Percentiles rank a stretch among this genome's conserved stretches.
These are phyloP conservation scores for Phyllotis vaccarum DNA, from an alignment of 2,797 vertebrate genomes.

Conservation along the genomic window DNA sequence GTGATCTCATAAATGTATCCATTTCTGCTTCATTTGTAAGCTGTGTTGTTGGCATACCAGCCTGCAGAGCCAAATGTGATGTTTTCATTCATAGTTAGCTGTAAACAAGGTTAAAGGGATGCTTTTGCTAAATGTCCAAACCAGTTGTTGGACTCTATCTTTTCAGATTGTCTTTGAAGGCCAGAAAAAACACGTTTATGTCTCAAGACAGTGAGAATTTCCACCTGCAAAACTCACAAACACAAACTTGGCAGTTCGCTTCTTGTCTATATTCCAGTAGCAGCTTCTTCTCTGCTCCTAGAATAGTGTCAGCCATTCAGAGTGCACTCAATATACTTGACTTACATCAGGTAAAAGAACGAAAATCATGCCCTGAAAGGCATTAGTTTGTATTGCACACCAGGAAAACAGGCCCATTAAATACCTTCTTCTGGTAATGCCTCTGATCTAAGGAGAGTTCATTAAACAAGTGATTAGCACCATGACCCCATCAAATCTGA, in stretches of 20 bases:
- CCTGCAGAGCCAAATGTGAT: neutral
- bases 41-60: neutral
- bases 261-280: neutral
- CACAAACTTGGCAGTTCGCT: neutral
- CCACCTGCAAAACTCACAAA: neutral
- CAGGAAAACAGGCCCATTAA: slow-evolving; percentile 49
- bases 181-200: neutral
- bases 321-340: neutral
- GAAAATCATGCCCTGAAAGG: slow-evolving; percentile 36
- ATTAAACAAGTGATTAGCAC: slow-evolving; percentile 38
- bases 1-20: neutral
- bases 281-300: neutral
- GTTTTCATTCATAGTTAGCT: neutral
- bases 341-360: neutral
- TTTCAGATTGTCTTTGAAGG: neutral
- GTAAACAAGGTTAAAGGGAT: neutral
- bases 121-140: neutral
- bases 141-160: neutral
- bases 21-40: neutral
- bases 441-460: slow-evolving; percentile 64
- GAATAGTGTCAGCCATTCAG: neutral
- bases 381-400: neutral
- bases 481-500: neutral
- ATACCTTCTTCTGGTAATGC: slow-evolving; percentile 4
- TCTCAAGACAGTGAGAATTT: neutral